Base-by-base conservation (phyloP, 92 coral and sea anemone species). In the Umimayanthus kanabou region DNA sequence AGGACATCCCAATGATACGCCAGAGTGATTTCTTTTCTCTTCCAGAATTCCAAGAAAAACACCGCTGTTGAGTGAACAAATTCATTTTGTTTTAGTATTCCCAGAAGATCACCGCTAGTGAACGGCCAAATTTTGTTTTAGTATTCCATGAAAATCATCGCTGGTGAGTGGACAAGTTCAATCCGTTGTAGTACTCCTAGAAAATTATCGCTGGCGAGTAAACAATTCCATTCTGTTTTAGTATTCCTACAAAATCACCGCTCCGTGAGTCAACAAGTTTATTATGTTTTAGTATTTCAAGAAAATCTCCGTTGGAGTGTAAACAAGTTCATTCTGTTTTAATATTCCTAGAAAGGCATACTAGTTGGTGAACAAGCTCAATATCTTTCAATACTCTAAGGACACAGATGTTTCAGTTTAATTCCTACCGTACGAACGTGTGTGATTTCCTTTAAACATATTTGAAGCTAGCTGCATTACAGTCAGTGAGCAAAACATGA, bases 1-100 rank as follows among this genome's bases (percentile, higher is more conserved):
- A 95, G 37, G 55, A 95, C 98, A 77, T 95, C 98, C 98, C 98
- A 95, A 13, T 91, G 88, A 73, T 91, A 93, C 43, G 94, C 98
- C 23, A 95, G 50, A 6, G 98, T 91, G 69, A 93, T 91, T 84
- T 95, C 98, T 73, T 95, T 95, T 87, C 98, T 85, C 88, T 95
- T 95, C 98, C 98, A 95, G 91, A 90, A 95, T 92, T 95, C 98
- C 85, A 95, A 94, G 85, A 95, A 95, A 66, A 95, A 93, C 67
- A 95, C 96, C 87, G 98, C 98, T 95, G 93, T n/a, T 43, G 58
- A 26, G 77, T 39, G 77, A 81, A 33, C 3, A 39, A 73, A 23
- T 72, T 33, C 37, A 33, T 33, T 33, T 33, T 33, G 2, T 33
- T 33, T 33, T 33, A 95, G 91, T 89, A 95, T 92, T 95, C 98